phyloP scores from a whole-genome alignment of 2,113 vertebrate genomes.

The Podarcis raffonei region DNA sequence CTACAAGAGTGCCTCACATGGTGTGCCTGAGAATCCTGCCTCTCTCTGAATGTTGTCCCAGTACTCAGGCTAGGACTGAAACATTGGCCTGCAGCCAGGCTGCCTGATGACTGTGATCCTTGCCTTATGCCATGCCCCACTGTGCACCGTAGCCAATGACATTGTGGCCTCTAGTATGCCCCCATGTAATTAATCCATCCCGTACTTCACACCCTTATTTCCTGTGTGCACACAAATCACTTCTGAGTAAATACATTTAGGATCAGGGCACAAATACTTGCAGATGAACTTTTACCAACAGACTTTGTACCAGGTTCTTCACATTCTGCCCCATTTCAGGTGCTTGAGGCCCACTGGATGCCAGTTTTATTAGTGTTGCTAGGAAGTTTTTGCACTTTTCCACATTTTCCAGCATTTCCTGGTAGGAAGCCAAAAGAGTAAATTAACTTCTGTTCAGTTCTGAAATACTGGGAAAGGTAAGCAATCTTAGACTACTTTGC shows the following conservation, averaged over 20 bases:
- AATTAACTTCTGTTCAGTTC: not conserved
- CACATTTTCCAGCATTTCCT: conserved; percentile 92
- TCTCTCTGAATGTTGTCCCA: too few relatives aligned
- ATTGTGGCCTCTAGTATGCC: too few relatives aligned
- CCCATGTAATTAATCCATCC: too few relatives aligned
- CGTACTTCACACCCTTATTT: too few relatives aligned
- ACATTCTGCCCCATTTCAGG: conserved; percentile 90
- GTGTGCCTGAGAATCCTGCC: too few relatives aligned
- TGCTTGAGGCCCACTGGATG: conserved; percentile 87
- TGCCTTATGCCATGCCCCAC: too few relatives aligned
- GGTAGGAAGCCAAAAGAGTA: conserved; percentile 38
- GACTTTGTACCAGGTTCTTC: conserved; percentile 84
- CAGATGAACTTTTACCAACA: conserved; percentile 82
- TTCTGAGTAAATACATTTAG: not conserved
- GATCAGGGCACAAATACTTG: conserved; percentile 5
- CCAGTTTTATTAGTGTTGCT: conserved; percentile 92
- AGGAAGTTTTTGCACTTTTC: conserved; percentile 99
- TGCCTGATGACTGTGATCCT: too few relatives aligned
- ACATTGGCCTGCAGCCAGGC: too few relatives aligned
- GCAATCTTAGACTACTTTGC: conserved; percentile 3
- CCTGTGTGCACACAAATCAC: not conserved
- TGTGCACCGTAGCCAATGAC: too few relatives aligned
- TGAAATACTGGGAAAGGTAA: not conserved
- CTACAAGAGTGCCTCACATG: too few relatives aligned
- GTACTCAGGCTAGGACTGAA: too few relatives aligned